Evolutionary conservation across 37 sponge, comb jelly and placozoan genomes (phyloP).

Genomic region (Diacarnus erythraeanus): DNA sequence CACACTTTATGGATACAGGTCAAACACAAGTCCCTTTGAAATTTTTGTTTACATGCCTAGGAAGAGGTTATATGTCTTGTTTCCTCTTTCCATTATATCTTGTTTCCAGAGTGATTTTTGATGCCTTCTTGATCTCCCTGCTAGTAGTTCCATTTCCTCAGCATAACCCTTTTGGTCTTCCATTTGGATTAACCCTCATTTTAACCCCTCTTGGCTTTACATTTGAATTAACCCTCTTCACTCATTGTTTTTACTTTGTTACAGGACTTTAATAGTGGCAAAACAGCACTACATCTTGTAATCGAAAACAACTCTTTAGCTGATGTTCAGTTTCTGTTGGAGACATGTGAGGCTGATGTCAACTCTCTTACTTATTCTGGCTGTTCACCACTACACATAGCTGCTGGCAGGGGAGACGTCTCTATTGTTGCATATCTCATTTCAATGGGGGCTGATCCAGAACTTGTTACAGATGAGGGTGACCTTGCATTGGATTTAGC

Average conservation of each 20-base stretch:
- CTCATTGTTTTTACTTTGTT: background rate
- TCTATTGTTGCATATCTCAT: slow-evolving; percentile 65
- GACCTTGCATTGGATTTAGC: slow-evolving; percentile 66
- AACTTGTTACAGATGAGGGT: slow-evolving; percentile 65
- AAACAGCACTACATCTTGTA: slow-evolving; percentile 71
- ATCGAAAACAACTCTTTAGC: slow-evolving; percentile 57
- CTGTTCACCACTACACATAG: slow-evolving; percentile 84
- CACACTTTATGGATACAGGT: too few species aligned
- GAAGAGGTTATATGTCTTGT: too few species aligned
- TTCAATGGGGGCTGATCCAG: slow-evolving; percentile 75
- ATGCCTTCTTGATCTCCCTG: too few species aligned
- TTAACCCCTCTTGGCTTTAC: background rate
- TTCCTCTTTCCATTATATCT: too few species aligned
- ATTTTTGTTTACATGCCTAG: background rate
- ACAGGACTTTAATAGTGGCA: slow-evolving; percentile 75
- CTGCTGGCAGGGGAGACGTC: slow-evolving; percentile 67
- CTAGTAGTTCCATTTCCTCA: too few species aligned
- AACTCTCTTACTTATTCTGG: slow-evolving; percentile 64
- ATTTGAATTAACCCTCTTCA: background rate
- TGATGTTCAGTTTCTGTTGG: slow-evolving; percentile 47
- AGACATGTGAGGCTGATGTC: slow-evolving; percentile 64
- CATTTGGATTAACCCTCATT: background rate
- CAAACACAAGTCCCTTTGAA: too few species aligned
- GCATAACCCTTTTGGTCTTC: too few species aligned
- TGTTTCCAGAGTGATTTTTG: too few species aligned